Conservation (phyloP, 2,113 vertebrate genomes). For the Grantiella picta region DNA sequence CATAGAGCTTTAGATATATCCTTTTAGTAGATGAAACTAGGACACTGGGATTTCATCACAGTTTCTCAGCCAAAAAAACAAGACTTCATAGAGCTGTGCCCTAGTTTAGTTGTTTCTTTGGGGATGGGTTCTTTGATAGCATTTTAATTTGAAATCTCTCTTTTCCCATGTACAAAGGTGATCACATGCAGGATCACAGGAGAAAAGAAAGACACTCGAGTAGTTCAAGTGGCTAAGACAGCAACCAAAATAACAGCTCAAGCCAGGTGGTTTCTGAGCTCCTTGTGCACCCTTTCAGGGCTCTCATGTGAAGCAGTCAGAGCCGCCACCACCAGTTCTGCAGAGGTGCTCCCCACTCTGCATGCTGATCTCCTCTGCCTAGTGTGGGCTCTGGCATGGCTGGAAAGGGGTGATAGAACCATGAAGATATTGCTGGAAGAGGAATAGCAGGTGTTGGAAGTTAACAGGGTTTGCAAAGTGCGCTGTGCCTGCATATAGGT, state of each 20-base stretch:
- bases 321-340: neutral
- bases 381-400: neutral
- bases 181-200: neutral
- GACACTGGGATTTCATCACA: neutral
- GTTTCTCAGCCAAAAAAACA: neutral
- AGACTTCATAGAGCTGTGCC: neutral
- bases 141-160: neutral
- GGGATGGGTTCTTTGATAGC: neutral
- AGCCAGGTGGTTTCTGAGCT: neutral
- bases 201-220: neutral
- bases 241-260: neutral
- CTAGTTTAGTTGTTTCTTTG: neutral
- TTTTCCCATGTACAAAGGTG: neutral
- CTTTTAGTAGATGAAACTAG: neutral
- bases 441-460: neutral
- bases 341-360: fast-evolving
- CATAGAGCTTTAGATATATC: neutral
- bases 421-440: neutral
- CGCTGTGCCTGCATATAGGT: neutral
- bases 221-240: neutral
- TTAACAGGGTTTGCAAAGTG: neutral
- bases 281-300: neutral
- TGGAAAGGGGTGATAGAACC: neutral
- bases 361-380: neutral
- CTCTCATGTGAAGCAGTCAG: neutral